phyloP scores from a whole-genome alignment of 2,888 invertebrate species.

The Arrhopalites spinosus region DNA sequence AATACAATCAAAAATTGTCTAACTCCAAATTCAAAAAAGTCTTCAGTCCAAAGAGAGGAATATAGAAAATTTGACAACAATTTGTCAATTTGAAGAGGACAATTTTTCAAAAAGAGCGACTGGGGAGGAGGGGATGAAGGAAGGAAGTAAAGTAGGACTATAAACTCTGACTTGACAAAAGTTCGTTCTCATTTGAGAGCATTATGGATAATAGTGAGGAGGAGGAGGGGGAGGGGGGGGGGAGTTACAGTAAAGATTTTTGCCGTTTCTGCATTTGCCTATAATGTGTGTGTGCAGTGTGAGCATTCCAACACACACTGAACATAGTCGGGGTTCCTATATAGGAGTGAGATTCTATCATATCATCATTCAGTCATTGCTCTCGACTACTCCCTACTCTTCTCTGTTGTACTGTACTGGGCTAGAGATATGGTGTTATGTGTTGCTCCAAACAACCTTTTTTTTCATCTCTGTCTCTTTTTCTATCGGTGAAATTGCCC shows the following conservation, averaged over 20 bases:
- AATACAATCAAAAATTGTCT: too few relatives aligned
- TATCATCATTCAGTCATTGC: conserved; percentile 38
- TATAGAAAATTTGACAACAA: too few relatives aligned
- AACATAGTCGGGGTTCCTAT: not conserved
- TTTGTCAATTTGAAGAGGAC: too few relatives aligned
- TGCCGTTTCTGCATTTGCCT: not conserved
- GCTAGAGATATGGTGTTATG: not conserved
- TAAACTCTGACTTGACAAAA: not conserved
- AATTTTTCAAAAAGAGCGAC: not conserved
- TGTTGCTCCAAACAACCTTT: not conserved
- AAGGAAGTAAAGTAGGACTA: conserved; percentile 2
- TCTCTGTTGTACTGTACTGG: not conserved
- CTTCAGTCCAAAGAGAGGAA: too few relatives aligned
- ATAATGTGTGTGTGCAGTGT: not conserved
- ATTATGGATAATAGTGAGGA: not conserved
- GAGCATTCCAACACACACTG: not conserved
- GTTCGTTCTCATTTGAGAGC: conserved; percentile 8
- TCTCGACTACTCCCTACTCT: not conserved
- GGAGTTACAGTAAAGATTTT: not conserved
- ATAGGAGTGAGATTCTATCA: conserved; percentile 16
- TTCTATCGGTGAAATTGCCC: conserved; percentile 22
- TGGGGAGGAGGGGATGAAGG: not conserved
- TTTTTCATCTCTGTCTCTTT: conserved; percentile 18
- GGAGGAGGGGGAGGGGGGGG: not conserved
- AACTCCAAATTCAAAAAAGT: too few relatives aligned